Conservation (phyloP, 2,797 vertebrate genomes). For the Petrocephalus schoutedeni region DNA sequence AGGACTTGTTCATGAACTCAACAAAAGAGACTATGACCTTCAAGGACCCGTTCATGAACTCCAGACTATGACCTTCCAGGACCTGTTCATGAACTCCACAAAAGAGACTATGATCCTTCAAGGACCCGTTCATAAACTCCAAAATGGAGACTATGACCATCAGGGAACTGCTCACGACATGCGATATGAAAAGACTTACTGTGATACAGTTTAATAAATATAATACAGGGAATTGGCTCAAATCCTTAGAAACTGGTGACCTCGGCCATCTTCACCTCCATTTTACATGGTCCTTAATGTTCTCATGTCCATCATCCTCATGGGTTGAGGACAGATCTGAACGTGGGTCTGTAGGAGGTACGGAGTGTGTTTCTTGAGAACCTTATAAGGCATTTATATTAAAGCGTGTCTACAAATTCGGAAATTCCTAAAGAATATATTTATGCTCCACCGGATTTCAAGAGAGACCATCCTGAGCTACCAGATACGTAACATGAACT, state of each 20-base stretch:
- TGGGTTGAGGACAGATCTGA: neutral
- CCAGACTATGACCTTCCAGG: neutral
- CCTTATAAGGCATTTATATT: neutral
- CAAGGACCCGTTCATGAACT: neutral
- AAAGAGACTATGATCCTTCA: neutral
- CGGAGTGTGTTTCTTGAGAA: neutral
- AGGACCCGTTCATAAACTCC: neutral
- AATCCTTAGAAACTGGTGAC: neutral
- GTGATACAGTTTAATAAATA: neutral
- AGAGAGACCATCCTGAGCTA: neutral
- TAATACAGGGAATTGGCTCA: neutral
- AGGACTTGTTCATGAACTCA: too few relatives aligned
- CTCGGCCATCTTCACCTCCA: neutral
- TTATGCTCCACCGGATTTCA: neutral
- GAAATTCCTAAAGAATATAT: neutral
- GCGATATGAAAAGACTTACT: neutral
- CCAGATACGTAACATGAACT: neutral
- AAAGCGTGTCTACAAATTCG: neutral
- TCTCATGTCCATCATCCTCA: neutral
- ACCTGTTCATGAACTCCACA: neutral
- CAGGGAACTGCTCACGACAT: neutral
- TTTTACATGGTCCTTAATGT: neutral
- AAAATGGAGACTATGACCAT: neutral
- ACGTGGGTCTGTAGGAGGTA: neutral
- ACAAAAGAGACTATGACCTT: too few relatives aligned